Conservation (phyloP, 2,797 vertebrate genomes). For the Enteromius treurensis region DNA sequence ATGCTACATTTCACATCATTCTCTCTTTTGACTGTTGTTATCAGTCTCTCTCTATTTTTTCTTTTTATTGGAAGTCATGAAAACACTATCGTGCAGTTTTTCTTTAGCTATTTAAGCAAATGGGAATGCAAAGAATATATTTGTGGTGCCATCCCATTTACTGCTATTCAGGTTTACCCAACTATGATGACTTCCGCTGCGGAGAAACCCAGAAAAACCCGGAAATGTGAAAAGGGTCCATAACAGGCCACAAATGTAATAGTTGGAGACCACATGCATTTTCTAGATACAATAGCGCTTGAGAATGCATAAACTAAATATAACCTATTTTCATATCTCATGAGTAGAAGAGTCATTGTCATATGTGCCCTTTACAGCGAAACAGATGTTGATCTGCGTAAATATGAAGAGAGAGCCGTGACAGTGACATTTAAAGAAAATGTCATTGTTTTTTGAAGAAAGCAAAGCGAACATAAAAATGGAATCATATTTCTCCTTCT, state of each 20-base stretch:
- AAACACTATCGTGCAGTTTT: too few relatives aligned
- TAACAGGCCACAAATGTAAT: background rate
- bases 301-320: background rate
- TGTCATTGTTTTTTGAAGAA: conserved; percentile 1
- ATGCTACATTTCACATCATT: too few relatives aligned
- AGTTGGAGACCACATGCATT: background rate
- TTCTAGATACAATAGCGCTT: background rate
- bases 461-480: background rate
- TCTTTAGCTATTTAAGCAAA: too few relatives aligned
- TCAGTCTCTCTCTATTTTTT: too few relatives aligned
- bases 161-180: too few relatives aligned
- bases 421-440: conserved; percentile 45
- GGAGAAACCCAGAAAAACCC: too few relatives aligned
- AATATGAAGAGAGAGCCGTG: conserved; percentile 6
- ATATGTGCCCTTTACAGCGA: background rate
- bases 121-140: too few relatives aligned
- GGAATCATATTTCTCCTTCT: background rate
- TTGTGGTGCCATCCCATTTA: too few relatives aligned
- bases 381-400: conserved; percentile 11
- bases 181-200: too few relatives aligned
- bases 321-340: background rate
- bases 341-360: background rate
- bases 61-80: too few relatives aligned
- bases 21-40: too few relatives aligned
- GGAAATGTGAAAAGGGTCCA: too few relatives aligned